A percentile compares a stretch with the other conserved stretches of the same genome.
These are phyloP conservation scores for Lepus europaeus DNA, from an alignment of 2,113 vertebrate genomes.

Conservation along the genomic window DNA sequence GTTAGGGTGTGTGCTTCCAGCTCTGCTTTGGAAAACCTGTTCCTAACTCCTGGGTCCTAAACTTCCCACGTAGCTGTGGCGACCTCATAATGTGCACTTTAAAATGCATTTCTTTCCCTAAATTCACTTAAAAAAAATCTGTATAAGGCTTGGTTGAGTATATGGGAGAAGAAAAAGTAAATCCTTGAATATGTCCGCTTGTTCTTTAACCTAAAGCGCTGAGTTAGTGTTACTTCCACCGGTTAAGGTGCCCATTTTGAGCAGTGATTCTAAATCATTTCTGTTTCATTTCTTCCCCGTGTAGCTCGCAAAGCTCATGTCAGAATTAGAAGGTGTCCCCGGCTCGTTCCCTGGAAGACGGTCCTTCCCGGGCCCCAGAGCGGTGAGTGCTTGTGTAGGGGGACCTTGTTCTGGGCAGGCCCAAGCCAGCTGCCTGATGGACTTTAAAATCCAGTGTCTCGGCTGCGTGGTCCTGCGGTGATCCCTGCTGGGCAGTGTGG, in stretches of 20 bases:
- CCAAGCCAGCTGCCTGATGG: neutral
- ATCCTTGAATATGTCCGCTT: neutral
- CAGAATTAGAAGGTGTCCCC: slow-evolving; percentile 94
- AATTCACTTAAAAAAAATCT: neutral
- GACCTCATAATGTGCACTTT: neutral
- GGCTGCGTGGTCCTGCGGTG: neutral
- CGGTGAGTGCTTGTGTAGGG: slow-evolving; percentile 86
- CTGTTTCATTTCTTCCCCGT: slow-evolving; percentile 64
- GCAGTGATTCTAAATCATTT: slow-evolving; percentile 61
- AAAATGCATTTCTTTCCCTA: neutral
- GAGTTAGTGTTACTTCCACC: slow-evolving; percentile 56
- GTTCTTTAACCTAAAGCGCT: slow-evolving; percentile 8
- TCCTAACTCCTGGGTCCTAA: neutral
- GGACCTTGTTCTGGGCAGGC: neutral
- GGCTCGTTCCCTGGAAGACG: slow-evolving; percentile 89
- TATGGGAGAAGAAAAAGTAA: neutral
- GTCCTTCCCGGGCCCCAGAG: slow-evolving; percentile 84
- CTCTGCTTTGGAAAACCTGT: neutral
- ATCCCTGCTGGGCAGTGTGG: neutral
- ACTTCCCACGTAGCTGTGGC: neutral
- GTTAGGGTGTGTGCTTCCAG: neutral
- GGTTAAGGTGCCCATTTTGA: slow-evolving; percentile 72
- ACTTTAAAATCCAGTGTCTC: neutral
- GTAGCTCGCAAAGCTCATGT: slow-evolving; percentile 97
- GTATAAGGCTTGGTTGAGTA: neutral